Evolutionary conservation across 2,888 invertebrate genomes (phyloP), one percentile per base, ranked within the genome.

Genomic region (Cryptus armator): DNA sequence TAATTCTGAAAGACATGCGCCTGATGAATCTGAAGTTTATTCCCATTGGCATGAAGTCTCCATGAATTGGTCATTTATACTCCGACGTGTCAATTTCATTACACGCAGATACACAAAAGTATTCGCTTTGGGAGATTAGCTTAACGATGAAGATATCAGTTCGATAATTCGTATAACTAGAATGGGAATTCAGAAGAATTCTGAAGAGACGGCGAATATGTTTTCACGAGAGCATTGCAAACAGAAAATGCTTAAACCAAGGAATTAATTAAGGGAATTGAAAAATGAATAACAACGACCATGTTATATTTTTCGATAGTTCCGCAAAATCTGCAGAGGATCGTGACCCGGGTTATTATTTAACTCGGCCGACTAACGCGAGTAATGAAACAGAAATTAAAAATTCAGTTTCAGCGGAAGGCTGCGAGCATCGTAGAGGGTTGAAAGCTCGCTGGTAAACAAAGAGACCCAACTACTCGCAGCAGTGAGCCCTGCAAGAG

Each of bases 361-460:
- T 9, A 48, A 68, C 24, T 32, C 29, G 14, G 14, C 7, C 16
- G 12, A 10, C 7, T 12, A 14, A 48, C 46, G 12, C 12, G 44
- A 44, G 16, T 62, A 78, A 77, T 56, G 56, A 67, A 74, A 64
- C 59, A 86, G 74, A 83, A 76, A 79, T 67, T 56, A 44, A 51
- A 70, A 77, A 68, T 80, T 56, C 37, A 71, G 29, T 70, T 51
- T 56, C 12, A 76, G 44, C 74, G 14, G 46, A 68, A 81, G 56
- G 24, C 43, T 56, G 37, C 29, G 64, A 46, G 59, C 44, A 70
- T 32, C 4, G 19, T 19, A 62, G 43, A 3, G 59, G 44, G 10
- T 24, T 64, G 10, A 19, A 62, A 46, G 62, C 48, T 64, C 32
- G 32, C 32, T 51, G 64, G 64, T 48, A 43, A 67, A 76, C 51